Evolutionary conservation across 2,888 invertebrate genomes (phyloP).

Genomic region (Lasius platythorax): DNA sequence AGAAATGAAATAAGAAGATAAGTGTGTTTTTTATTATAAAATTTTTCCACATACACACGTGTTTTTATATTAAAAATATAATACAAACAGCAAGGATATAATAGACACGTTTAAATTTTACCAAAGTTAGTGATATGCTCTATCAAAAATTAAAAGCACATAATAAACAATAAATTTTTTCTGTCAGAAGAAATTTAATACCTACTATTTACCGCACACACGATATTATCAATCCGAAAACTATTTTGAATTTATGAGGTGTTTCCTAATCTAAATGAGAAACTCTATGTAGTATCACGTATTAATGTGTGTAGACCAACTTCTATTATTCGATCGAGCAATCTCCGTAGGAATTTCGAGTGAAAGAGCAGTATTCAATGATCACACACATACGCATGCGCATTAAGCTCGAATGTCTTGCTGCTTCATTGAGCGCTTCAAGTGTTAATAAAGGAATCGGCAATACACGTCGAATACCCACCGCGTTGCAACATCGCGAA

Average conservation of each 20-base stretch:
- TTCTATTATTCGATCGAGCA: conserved; percentile 20
- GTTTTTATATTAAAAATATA: not conserved
- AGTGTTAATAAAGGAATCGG: conserved; percentile 24
- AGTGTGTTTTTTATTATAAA: not conserved
- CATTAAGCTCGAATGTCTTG: conserved; percentile 1
- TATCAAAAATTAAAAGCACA: not conserved
- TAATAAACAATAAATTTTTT: not conserved
- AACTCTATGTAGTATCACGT: not conserved
- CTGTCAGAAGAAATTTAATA: not conserved
- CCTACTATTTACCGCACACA: not conserved
- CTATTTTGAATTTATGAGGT: not conserved
- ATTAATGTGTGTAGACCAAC: not conserved
- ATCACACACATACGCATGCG: not conserved
- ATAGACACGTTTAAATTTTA: not conserved
- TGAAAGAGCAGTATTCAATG: not conserved
- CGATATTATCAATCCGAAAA: not conserved
- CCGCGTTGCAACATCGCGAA: not conserved
- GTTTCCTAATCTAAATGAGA: conserved; percentile 6
- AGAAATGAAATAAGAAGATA: not conserved
- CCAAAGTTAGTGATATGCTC: not conserved
- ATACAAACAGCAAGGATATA: not conserved
- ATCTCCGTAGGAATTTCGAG: conserved; percentile 13
- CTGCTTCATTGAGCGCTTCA: not conserved
- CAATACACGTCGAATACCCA: not conserved
- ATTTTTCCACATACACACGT: not conserved